A percentile compares a stretch with the other conserved stretches of the same genome.
phyloP scores from a whole-genome alignment of 1,140 invertebrate genomes.

The Rhopalosiphum maidis region DNA sequence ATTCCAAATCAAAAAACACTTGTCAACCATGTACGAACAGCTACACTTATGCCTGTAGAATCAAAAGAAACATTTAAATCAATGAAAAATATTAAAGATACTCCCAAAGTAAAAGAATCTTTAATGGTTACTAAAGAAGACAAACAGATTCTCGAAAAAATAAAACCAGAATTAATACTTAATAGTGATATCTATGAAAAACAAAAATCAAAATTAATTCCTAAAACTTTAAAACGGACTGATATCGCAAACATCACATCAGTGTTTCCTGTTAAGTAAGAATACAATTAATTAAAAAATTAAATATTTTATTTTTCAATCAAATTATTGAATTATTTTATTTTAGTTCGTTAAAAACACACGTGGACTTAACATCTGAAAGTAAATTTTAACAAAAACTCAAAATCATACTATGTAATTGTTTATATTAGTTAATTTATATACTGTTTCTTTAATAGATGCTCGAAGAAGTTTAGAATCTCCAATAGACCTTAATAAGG shows the following conservation, averaged over 20 bases:
- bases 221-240: background rate
- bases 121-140: background rate
- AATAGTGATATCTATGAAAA: background rate
- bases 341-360: background rate
- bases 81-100: slow-evolving; percentile 15
- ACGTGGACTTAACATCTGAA: background rate
- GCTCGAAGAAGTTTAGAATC: background rate
- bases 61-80: background rate
- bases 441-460: background rate
- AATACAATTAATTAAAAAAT: background rate
- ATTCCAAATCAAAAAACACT: background rate
- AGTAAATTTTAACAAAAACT: background rate
- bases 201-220: background rate
- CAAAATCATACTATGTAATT: background rate
- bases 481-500: background rate
- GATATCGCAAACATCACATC: background rate
- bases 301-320: background rate
- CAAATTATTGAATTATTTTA: background rate
- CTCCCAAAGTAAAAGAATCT: background rate
- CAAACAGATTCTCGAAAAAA: background rate
- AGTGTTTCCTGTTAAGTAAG: background rate
- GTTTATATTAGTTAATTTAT: background rate
- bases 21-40: background rate
- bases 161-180: background rate
- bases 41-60: background rate